Percentiles rank a stretch among this genome's conserved stretches.
These are phyloP conservation scores for Cephonodes hylas DNA, from an alignment of 2,888 invertebrate genomes.

Conservation along the genomic window DNA sequence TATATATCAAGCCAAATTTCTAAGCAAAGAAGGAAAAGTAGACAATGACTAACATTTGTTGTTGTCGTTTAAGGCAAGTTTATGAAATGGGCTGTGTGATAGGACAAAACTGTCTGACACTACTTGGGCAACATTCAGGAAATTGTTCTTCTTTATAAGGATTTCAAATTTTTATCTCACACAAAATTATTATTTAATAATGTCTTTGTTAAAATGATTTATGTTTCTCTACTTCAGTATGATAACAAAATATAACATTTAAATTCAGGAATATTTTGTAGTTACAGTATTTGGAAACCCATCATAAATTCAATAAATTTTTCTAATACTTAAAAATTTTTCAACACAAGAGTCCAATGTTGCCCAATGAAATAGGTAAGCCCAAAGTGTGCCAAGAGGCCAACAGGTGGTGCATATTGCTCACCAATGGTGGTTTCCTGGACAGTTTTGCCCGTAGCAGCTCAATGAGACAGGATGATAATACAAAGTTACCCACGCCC, in stretches of 20 bases:
- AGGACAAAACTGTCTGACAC: not conserved
- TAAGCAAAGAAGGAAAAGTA: not conserved
- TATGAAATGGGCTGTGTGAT: not conserved
- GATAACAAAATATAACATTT: not conserved
- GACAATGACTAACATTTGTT: not conserved
- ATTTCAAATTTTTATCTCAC: too few relatives aligned
- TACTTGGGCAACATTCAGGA: not conserved
- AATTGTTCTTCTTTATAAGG: not conserved
- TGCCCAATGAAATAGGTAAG: not conserved
- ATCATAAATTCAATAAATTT: too few relatives aligned
- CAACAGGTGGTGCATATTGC: not conserved
- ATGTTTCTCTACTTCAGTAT: not conserved
- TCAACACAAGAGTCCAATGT: not conserved
- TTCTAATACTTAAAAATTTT: not conserved
- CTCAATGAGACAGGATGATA: constrained; percentile 37
- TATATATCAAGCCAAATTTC: not conserved
- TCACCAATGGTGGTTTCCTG: not conserved
- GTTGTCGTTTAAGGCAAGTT: not conserved
- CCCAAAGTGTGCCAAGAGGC: not conserved
- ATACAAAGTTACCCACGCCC: constrained; percentile 49
- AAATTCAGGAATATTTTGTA: not conserved
- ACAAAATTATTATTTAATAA: too few relatives aligned
- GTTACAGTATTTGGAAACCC: not conserved
- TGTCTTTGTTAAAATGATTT: not conserved
- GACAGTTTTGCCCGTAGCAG: constrained; percentile 15